Base-by-base conservation (phyloP, 2,888 invertebrate genomes). In the Teleiodes luculella region DNA sequence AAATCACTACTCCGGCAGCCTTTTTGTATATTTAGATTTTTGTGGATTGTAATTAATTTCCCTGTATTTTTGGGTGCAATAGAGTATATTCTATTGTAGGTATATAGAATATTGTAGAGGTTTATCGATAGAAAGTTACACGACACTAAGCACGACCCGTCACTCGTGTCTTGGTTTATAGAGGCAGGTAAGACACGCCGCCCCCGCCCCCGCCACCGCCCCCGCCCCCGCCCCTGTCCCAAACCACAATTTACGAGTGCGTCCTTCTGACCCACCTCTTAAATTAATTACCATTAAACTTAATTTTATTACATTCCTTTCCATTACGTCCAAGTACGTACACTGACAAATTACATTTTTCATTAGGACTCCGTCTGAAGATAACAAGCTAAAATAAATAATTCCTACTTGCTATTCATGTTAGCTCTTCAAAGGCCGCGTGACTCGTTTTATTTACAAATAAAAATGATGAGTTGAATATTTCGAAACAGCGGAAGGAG, bases 131-230 rank as follows among this genome's bases (percentile, higher is more conserved):
- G n/a, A 43, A 43, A 43, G n/a, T n/a, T 20, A 18, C 8, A 11
- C 43, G 28, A 4, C 43, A 43, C 28, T 43, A 63, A 62, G 63
- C 72, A 72, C 77, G 78, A 76, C 70, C 74, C 73, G 76, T 68
- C 76, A 77, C 80, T 80, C 76, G 69, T 76, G 76, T 68, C 76
- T 78, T 73, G 80, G 68, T 86, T 85, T 85, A 83, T 81, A 77
- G 74, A 31, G 18, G 41, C 43, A 43, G 43, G 43, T 43, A 43
- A 43, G n/a, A 10, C 20, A 2, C 20, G 18, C 20, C 10, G 10
- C 39, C 2, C 39, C 39, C 39, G 16, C 20, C 18, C 20, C 11
- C 10, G 16, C 14, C 14, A 11, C 35, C n/a, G 35, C 35, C n/a
- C 35, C 47, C 33, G 46, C 28, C 18, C 47, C 30, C 78, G 70